Conservation (phyloP, 2,797 vertebrate genomes). For the Intellagama lesueurii region DNA sequence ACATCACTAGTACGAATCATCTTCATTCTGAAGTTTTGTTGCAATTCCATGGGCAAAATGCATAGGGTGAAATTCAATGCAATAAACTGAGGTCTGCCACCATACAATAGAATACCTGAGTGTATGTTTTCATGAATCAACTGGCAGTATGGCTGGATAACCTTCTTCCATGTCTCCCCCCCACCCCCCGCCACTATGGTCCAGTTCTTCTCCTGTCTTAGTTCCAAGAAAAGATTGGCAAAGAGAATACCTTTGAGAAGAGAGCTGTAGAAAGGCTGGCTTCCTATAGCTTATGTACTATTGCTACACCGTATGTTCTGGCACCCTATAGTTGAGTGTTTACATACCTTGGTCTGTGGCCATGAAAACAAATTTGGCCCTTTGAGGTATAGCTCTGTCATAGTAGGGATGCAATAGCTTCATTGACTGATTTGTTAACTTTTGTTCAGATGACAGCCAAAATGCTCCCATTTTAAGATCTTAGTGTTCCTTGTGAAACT, state of each 20-base stretch:
- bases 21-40: not conserved
- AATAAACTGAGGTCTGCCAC: not conserved
- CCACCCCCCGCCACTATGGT: not conserved
- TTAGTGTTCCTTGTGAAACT: slow-evolving; percentile 28
- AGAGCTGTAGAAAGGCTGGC: not conserved
- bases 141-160: not conserved
- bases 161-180: not conserved
- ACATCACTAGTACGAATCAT: too few species aligned
- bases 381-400: not conserved
- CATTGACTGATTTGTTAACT: slow-evolving; percentile 18
- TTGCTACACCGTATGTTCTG: too few species aligned
- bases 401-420: slow-evolving; percentile 6
- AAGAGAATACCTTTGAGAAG: not conserved
- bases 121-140: not conserved
- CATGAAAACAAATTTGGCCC: not conserved
- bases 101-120: not conserved
- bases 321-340: not conserved
- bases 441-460: slow-evolving; percentile 37
- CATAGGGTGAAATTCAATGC: not conserved
- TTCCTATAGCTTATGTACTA: not conserved
- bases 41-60: not conserved
- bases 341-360: not conserved
- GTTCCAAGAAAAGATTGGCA: not conserved
- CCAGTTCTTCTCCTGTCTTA: not conserved
- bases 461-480: slow-evolving; percentile 23